Evolutionary conservation across 1,140 invertebrate genomes (phyloP).

Genomic region (Euura lappo): DNA sequence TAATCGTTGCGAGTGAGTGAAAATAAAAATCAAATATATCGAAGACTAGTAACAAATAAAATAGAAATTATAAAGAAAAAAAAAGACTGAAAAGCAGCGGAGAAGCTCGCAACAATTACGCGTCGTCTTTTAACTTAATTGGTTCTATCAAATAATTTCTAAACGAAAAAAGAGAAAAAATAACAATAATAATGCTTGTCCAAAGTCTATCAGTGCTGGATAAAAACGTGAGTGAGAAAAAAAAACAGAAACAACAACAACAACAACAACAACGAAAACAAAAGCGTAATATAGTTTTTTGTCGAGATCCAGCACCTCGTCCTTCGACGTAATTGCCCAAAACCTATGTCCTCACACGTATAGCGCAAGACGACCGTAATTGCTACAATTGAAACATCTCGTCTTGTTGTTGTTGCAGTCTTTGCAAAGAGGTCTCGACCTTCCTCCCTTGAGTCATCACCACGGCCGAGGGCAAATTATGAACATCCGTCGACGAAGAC

Average conservation of each 20-base stretch:
- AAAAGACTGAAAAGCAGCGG: no score
- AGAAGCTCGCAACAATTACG: neutral
- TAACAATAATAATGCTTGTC: neutral
- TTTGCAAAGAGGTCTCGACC: slow-evolving; percentile 78
- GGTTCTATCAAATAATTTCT: no score
- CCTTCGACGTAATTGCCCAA: neutral
- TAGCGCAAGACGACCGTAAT: slow-evolving; percentile 21
- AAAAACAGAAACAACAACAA: neutral
- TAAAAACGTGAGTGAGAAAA: no score
- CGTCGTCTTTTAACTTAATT: neutral
- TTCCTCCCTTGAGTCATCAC: slow-evolving; percentile 80
- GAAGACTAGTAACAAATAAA: no score
- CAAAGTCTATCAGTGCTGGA: neutral
- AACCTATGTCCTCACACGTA: slow-evolving; percentile 8
- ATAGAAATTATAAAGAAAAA: no score
- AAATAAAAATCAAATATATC: neutral
- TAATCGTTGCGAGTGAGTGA: neutral
- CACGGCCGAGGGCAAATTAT: slow-evolving; percentile 63
- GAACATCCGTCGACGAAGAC: slow-evolving; percentile 50
- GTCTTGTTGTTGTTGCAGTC: slow-evolving; percentile 83
- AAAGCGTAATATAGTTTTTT: neutral
- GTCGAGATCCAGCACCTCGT: neutral
- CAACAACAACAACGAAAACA: neutral
- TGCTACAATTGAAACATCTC: slow-evolving; percentile 91
- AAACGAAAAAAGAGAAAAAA: no score